Percentiles rank a stretch among this genome's conserved stretches.
Conservation (phyloP, 1,140 invertebrate species). For the Stegodyphus dumicola region DNA sequence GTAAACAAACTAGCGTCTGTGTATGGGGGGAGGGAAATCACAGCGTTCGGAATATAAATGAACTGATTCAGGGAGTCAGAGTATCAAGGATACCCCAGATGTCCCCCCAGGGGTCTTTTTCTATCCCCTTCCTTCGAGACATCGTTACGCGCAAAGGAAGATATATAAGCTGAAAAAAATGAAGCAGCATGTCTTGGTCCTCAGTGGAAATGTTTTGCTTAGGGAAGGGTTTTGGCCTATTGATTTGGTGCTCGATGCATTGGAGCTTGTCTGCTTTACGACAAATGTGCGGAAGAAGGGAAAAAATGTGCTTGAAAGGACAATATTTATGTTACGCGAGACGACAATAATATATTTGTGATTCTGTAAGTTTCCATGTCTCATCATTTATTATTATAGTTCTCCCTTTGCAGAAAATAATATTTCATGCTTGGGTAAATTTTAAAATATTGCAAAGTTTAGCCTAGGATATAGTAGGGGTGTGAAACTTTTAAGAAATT, state of each 20-base stretch:
- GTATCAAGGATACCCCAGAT: conserved; percentile 56
- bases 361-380: too few species aligned
- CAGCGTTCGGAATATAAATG: conserved; percentile 52
- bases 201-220: conserved; percentile 37
- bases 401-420: too few species aligned
- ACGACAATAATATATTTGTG: too few species aligned
- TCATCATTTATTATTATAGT: too few species aligned
- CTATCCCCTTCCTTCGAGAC: conserved; percentile 29
- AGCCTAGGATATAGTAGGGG: too few species aligned
- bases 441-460: too few species aligned
- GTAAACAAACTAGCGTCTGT: conserved; percentile 47
- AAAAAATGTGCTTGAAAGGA: too few species aligned
- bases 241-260: conserved; percentile 18
- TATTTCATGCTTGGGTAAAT: too few species aligned
- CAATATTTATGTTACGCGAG: too few species aligned
- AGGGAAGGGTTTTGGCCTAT: conserved; percentile 37
- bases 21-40: conserved; percentile 35
- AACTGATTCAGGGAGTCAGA: conserved; percentile 55
- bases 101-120: conserved; percentile 36
- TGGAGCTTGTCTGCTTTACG: background rate
- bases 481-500: too few species aligned
- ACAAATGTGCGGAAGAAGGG: too few species aligned
- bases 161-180: conserved; percentile 32
- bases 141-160: conserved; percentile 42
- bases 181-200: conserved; percentile 15